A percentile compares a stretch with the other conserved stretches of the same genome.
Conservation (phyloP, 2,113 vertebrate genomes). For the Osmerus eperlanus region DNA sequence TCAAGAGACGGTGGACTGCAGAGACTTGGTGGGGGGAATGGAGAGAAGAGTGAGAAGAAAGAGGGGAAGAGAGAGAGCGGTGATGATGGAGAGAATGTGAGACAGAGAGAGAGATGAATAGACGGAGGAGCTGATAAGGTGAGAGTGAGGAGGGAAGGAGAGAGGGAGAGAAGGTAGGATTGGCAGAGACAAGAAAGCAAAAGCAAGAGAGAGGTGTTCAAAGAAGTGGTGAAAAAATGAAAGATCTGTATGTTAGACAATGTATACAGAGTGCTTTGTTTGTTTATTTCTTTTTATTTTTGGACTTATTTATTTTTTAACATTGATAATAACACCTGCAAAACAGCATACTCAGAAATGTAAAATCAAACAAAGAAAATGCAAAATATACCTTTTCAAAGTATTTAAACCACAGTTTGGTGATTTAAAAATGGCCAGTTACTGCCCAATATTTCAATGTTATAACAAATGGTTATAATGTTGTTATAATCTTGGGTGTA, state of each 20-base stretch:
- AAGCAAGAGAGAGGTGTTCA: constrained; percentile 30
- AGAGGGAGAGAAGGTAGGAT: constrained; percentile 40
- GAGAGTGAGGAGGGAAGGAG: constrained; percentile 27
- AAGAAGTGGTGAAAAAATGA: constrained; percentile 8
- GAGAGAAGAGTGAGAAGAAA: constrained; percentile 46
- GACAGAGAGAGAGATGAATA: constrained; percentile 27
- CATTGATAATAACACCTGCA: neutral
- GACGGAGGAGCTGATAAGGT: constrained; percentile 43
- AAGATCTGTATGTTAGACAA: neutral
- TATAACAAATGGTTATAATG: no score
- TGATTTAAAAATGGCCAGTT: no score
- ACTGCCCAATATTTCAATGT: no score
- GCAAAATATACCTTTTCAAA: no score
- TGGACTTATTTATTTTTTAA: no score
- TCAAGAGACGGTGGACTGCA: no score
- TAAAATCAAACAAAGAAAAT: neutral
- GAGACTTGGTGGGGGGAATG: constrained; percentile 2
- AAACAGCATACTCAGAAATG: constrained; percentile 12
- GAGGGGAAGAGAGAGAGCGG: constrained; percentile 55
- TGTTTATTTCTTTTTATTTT: no score
- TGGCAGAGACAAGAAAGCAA: constrained; percentile 42
- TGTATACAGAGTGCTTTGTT: neutral
- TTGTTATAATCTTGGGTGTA: no score
- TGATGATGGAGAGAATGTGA: constrained; percentile 46
- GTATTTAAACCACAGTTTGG: no score